These are phyloP conservation scores for Alloscopus bannaensis DNA, from an alignment of 2,888 invertebrate species.

Conservation along the genomic window DNA sequence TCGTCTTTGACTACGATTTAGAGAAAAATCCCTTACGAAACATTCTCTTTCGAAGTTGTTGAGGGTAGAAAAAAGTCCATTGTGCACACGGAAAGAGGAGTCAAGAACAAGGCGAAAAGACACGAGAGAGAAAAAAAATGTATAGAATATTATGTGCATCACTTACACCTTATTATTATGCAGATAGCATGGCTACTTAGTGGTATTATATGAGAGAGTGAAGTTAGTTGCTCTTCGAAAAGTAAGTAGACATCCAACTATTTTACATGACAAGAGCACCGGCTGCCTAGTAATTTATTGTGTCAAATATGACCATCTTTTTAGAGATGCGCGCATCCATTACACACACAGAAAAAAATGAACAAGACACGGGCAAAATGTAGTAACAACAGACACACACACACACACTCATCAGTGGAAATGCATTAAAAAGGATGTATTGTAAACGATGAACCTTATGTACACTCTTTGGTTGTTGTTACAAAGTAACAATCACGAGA, in stretches of 20 bases:
- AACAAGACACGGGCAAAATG: too few species aligned
- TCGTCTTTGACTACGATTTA: conserved; percentile 15
- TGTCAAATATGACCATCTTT: conserved; percentile 47
- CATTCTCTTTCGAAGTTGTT: background rate
- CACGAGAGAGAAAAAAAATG: conserved; percentile 4
- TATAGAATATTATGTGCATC: background rate
- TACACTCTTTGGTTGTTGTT: background rate
- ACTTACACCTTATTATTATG: conserved; percentile 14
- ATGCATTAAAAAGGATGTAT: too few species aligned
- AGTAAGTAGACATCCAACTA: conserved; percentile 33
- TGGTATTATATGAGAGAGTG: conserved; percentile 27
- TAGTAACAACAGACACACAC: too few species aligned
- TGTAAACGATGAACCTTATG: too few species aligned
- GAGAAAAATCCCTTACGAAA: conserved; percentile 12
- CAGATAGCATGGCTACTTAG: conserved; percentile 33
- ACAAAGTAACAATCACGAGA: conserved; percentile 16
- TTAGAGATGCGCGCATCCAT: conserved; percentile 32
- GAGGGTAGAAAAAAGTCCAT: background rate
- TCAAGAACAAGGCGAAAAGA: too few species aligned
- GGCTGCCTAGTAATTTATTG: conserved; percentile 40
- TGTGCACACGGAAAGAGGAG: conserved; percentile 7
- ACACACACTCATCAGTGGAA: too few species aligned
- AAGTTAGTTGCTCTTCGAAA: conserved; percentile 5
- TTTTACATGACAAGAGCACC: conserved; percentile 44
- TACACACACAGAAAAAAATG: conserved; percentile 15